Base-by-base conservation (phyloP, 2,888 invertebrate species). In the Augochlorella aurata region DNA sequence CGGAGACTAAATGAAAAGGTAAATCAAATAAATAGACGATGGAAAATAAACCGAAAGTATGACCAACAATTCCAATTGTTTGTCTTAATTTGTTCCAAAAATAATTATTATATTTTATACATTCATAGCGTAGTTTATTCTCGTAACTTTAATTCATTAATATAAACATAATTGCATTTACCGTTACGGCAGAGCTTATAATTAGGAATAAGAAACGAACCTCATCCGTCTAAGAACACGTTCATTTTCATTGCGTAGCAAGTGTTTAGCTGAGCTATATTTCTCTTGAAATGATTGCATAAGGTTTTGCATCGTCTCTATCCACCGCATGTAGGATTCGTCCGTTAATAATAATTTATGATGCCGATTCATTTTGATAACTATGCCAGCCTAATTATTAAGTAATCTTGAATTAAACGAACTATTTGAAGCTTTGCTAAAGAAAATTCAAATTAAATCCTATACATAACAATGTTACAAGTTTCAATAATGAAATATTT, bases 231-330 rank as follows among this genome's bases (percentile, higher is more conserved):
- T 69, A 18, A 44, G 9, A 16, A 88, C 71, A 16, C 76, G 71
- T 16, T 44, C 74, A 54, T 66, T 87, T 10, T 74, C 74, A 69
- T 73, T 18, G 9, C 61, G 68, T 8, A 87, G 58, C 24, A 74
- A 74, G 16, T 47, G 5, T 24, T 71, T 70, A 16, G 74, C 47
- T 0, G 38, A 18, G 18, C 0, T 18, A 47, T 81, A 50, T 68
- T 83, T 58, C 45, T 52, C 44, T 54, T 38, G 72, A 12, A 86
- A 63, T 1, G 38, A 47, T 9, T 10, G 10, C 9, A 86, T 16
- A 24, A 69, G 58, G 2, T 67, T 49, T 50, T 81, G 76, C 74
- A 86, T 69, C 47, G 69, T 45, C 52, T 79, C 72, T 44, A 66
- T 9, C 14, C 63, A 68, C 9, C 81, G 61, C 50, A 50, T 52